Base-by-base conservation (phyloP, 2,797 vertebrate genomes). In the Mycteria americana region DNA sequence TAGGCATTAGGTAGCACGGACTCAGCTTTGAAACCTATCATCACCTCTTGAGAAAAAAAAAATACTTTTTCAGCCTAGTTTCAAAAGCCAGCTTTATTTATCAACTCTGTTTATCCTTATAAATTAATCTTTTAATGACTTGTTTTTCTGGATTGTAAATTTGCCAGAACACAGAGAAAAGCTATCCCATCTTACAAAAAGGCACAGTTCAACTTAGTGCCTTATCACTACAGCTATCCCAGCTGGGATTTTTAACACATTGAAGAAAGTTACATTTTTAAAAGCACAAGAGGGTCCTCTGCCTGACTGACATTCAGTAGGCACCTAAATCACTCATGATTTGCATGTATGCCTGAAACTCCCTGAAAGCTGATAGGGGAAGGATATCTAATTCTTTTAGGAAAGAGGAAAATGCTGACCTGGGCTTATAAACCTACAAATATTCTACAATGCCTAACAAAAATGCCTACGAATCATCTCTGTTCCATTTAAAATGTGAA, bases 41-140 rank as follows among this genome's bases (percentile, higher is more conserved):
- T 92, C 51, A 83, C 30, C 62, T 92, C 82, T 69, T 68, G 19
- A 80, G 48, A 64, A 76, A 93, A 92, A 64, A 76, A 93, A 92
- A 78, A 13, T 2, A 50, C 12, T 33, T 94, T 94, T 92, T 67
- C 85, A 94, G 43, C 19, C 51, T 88, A 46, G 31, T 82, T 95
- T 90, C 59, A 95, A 54, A 94, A 93, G 46, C 30, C 37, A 63
- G 67, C 50, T 94, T 92, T 88, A 85, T 95, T 94, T 28, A 56
- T 95, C 93, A 97, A 72, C 76, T 81, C 60, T 89, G 78, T 64
- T 94, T 88, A 89, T 91, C 75, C 57, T 87, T 85, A 53, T 45
- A 96, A 92, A 95, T 92, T 37, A 87, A 68, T 88, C 60, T 93
- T 95, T 64, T 75, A 93, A 97, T 95, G 64, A 92, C 22, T 92